Conservation (phyloP, 2,113 vertebrate genomes). For the Caranx melampygus region DNA sequence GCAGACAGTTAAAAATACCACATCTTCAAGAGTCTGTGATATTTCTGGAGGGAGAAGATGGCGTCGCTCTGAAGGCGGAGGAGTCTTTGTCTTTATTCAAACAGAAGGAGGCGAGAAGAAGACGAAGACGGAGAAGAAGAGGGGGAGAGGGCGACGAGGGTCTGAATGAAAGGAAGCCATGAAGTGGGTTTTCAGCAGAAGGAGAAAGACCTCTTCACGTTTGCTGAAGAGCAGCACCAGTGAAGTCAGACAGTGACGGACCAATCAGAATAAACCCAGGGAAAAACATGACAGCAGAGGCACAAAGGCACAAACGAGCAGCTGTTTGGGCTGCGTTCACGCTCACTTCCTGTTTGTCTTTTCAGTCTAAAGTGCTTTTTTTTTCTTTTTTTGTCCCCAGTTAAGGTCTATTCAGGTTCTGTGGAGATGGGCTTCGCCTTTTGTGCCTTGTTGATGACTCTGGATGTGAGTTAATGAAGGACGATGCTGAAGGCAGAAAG, state of each 20-base stretch:
- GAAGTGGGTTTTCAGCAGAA: slow-evolving; percentile 38
- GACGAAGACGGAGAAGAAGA: not conserved
- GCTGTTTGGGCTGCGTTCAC: slow-evolving; percentile 47
- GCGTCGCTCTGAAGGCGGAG: slow-evolving; percentile 8
- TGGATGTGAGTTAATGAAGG: slow-evolving; percentile 54
- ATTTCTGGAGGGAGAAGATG: slow-evolving; percentile 37
- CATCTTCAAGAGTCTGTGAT: slow-evolving; percentile 25
- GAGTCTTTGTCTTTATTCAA: slow-evolving; percentile 49
- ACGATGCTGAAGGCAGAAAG: slow-evolving; percentile 46
- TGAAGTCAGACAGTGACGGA: slow-evolving; percentile 52
- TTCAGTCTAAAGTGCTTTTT: slow-evolving; percentile 28
- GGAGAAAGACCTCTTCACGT: slow-evolving; percentile 38
- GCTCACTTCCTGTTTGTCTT: slow-evolving; percentile 63
- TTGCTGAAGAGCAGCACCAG: slow-evolving; percentile 13
- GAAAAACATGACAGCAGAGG: slow-evolving; percentile 49
- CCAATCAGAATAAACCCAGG: slow-evolving; percentile 54
- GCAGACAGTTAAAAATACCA: slow-evolving; percentile 30
- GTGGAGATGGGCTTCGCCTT: slow-evolving; percentile 30
- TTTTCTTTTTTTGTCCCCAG: not conserved
- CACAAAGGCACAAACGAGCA: slow-evolving; percentile 39
- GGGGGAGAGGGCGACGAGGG: not conserved
- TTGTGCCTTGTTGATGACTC: slow-evolving; percentile 60
- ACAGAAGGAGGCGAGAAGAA: slow-evolving; percentile 20
- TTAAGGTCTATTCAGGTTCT: slow-evolving; percentile 52
- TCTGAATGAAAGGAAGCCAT: slow-evolving; percentile 27